These are phyloP conservation scores for Lypha dubia DNA, from an alignment of 2,888 invertebrate species.

Conservation along the genomic window DNA sequence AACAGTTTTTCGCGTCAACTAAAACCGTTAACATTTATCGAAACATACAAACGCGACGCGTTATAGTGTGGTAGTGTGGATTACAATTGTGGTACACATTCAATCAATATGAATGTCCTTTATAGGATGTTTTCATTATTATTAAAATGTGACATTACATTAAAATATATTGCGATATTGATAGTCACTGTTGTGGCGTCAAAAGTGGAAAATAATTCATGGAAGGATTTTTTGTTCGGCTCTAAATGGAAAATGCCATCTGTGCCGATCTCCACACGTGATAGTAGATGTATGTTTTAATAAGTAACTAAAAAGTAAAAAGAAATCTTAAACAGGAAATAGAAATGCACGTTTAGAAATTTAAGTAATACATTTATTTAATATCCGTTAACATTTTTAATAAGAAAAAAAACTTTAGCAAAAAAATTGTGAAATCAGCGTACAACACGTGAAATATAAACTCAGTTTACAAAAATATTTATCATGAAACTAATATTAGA, in stretches of 20 bases:
- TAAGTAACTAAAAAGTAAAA: not conserved
- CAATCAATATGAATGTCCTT: constrained; percentile 58
- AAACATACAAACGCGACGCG: not conserved
- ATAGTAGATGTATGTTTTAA: constrained; percentile 78
- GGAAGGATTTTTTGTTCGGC: constrained; percentile 82
- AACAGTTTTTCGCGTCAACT: constrained; percentile 74
- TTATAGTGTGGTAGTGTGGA: not conserved
- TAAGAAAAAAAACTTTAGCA: too few species aligned
- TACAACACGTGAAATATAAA: too few species aligned
- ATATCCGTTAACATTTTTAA: too few species aligned
- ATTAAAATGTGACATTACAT: constrained; percentile 22
- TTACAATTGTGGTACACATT: not conserved
- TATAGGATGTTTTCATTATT: constrained; percentile 39
- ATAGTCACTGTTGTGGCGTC: constrained; percentile 41
- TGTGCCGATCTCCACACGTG: constrained; percentile 71
- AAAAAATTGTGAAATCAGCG: too few species aligned
- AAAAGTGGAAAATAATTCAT: constrained; percentile 74
- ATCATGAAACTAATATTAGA: too few species aligned
- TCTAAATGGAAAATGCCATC: constrained; percentile 77
- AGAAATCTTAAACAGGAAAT: not conserved
- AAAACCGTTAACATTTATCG: constrained; percentile 46
- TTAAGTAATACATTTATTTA: too few species aligned
- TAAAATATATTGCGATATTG: constrained; percentile 35
- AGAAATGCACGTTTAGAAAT: not conserved
- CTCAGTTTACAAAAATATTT: too few species aligned